phyloP scores from a whole-genome alignment of 2,888 invertebrate species.

The Brenthis daphne region DNA sequence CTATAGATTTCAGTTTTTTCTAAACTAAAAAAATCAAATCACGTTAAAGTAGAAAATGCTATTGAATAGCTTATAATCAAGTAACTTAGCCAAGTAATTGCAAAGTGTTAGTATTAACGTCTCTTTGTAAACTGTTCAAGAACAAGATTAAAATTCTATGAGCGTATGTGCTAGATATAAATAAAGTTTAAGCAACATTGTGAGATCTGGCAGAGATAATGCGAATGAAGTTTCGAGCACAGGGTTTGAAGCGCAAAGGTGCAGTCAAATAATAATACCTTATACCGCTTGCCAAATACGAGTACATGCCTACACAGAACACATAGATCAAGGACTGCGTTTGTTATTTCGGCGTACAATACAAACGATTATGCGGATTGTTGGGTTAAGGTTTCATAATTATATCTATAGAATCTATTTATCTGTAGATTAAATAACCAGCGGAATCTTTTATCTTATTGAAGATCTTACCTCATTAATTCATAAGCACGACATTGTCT shows the following conservation, averaged over 20 bases:
- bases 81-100: too few relatives aligned
- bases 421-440: slow-evolving; percentile 25
- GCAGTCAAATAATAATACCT: slow-evolving; percentile 60
- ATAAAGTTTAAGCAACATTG: slow-evolving; percentile 9
- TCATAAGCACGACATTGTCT: not conserved
- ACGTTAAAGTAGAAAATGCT: too few relatives aligned
- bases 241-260: slow-evolving; percentile 52
- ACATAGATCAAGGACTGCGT: slow-evolving; percentile 75
- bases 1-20: too few relatives aligned
- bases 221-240: slow-evolving; percentile 33
- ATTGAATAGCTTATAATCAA: too few relatives aligned
- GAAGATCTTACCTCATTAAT: not conserved
- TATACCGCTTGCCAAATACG: slow-evolving; percentile 59
- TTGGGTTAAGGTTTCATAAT: slow-evolving; percentile 29
- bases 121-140: too few relatives aligned
- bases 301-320: slow-evolving; percentile 43
- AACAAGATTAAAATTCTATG: not conserved
- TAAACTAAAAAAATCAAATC: too few relatives aligned
- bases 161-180: not conserved
- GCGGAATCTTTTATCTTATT: not conserved
- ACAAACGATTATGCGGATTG: slow-evolving; percentile 57
- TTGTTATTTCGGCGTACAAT: slow-evolving; percentile 62
- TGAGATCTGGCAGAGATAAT: slow-evolving; percentile 14
- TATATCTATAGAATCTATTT: slow-evolving; percentile 22
- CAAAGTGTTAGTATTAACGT: too few relatives aligned